phyloP scores from a whole-genome alignment of 2,797 vertebrate genomes.

The Psittacula echo region DNA sequence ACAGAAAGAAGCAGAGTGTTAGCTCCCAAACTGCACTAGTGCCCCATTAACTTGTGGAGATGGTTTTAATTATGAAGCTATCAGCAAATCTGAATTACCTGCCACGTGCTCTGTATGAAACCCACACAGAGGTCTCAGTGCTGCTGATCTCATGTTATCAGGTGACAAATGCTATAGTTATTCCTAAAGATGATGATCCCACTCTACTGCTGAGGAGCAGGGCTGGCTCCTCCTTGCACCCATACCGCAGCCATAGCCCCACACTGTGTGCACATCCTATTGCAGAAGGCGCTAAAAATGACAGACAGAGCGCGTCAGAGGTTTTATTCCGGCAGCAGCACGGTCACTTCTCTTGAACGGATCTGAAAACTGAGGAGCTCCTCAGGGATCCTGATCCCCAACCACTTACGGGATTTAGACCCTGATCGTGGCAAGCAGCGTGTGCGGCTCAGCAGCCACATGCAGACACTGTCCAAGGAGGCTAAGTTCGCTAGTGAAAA shows the following conservation, averaged over 20 bases:
- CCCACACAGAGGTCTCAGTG: fast-evolving
- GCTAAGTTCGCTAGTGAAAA: not conserved
- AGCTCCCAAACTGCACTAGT: not conserved
- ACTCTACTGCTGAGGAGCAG: fast-evolving
- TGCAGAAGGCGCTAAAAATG: fast-evolving
- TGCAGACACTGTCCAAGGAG: not conserved
- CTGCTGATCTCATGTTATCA: fast-evolving
- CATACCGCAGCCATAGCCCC: not conserved
- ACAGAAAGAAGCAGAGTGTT: constrained; percentile 27
- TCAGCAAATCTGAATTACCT: not conserved
- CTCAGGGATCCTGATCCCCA: not conserved
- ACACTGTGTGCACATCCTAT: fast-evolving
- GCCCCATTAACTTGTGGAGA: fast-evolving
- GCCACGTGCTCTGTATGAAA: fast-evolving
- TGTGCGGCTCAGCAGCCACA: fast-evolving
- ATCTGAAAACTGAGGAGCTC: not conserved
- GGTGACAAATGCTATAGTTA: fast-evolving
- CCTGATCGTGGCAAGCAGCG: fast-evolving
- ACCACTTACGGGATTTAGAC: fast-evolving
- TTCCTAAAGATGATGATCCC: fast-evolving
- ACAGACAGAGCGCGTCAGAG: fast-evolving
- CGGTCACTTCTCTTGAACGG: fast-evolving
- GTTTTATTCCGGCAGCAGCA: not conserved
- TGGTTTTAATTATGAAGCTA: fast-evolving
- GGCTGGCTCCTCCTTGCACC: not conserved